Conservation (phyloP, 2,113 vertebrate species). For the Acinonyx jubatus region DNA sequence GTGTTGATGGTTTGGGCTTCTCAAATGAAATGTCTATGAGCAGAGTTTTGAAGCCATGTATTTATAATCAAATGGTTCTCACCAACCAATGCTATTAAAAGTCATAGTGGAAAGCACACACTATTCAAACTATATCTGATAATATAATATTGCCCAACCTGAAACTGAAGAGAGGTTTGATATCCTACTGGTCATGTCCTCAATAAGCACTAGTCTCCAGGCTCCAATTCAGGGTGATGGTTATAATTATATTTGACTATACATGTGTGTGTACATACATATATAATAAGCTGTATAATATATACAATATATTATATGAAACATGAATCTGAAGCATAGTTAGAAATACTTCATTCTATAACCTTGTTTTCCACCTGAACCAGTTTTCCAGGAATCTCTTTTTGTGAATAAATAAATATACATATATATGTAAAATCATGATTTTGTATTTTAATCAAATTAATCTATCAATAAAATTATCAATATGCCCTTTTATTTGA, state of each 20-base stretch:
- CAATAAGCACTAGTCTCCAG: accelerated
- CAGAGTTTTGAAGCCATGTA: not conserved
- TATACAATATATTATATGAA: not conserved
- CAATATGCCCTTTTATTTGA: not conserved
- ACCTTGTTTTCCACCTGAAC: not conserved
- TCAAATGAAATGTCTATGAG: not conserved
- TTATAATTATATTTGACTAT: not conserved
- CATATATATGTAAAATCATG: not conserved
- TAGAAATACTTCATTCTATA: not conserved
- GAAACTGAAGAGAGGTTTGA: not conserved
- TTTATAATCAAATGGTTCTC: not conserved
- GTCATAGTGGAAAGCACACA: not conserved
- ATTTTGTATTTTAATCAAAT: not conserved
- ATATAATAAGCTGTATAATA: not conserved
- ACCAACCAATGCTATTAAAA: not conserved
- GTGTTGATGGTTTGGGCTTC: not conserved
- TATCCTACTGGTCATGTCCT: not conserved
- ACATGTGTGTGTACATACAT: not conserved
- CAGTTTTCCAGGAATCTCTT: not conserved
- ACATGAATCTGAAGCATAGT: not conserved
- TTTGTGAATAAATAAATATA: not conserved
- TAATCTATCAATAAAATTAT: not conserved
- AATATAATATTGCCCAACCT: not conserved
- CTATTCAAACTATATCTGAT: not conserved
- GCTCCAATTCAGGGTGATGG: not conserved